Evolutionary conservation across 2,888 invertebrate species (phyloP).

Genomic region (Salticus scenicus): DNA sequence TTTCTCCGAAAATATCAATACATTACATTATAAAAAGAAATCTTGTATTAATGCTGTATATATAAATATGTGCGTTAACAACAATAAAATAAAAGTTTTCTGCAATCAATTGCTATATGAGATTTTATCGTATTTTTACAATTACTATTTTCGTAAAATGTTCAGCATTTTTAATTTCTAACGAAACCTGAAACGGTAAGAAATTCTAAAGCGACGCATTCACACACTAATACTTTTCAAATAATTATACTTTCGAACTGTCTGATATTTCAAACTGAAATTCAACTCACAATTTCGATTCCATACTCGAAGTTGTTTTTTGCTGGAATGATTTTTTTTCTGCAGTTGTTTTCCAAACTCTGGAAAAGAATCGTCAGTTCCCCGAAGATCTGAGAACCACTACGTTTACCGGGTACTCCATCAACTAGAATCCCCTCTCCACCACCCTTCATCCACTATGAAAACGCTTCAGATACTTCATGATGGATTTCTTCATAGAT

Average conservation of each 20-base stretch:
- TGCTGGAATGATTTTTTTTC: neutral
- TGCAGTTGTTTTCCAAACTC: constrained; percentile 35
- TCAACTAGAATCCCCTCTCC: constrained; percentile 49
- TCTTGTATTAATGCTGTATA: too few species aligned
- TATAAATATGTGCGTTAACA: too few species aligned
- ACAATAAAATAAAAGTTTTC: too few species aligned
- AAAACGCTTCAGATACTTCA: constrained; percentile 62
- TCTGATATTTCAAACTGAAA: neutral
- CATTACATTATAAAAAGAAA: too few species aligned
- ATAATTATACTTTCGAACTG: neutral
- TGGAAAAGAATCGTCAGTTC: constrained; percentile 54
- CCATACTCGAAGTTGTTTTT: neutral
- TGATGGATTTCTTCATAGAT: constrained; percentile 68
- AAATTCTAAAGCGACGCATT: too few species aligned
- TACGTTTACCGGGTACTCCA: constrained; percentile 40
- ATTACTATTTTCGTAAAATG: too few species aligned
- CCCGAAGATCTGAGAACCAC: constrained; percentile 57
- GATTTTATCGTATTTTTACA: too few species aligned
- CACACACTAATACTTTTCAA: neutral
- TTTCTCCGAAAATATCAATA: too few species aligned
- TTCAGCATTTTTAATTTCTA: too few species aligned
- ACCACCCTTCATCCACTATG: constrained; percentile 30
- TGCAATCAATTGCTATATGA: too few species aligned
- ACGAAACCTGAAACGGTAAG: too few species aligned
- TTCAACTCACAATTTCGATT: neutral